These are phyloP conservation scores for Rambutsinella grinnellia DNA, from an alignment of 2,888 invertebrate genomes.

Conservation along the genomic window DNA sequence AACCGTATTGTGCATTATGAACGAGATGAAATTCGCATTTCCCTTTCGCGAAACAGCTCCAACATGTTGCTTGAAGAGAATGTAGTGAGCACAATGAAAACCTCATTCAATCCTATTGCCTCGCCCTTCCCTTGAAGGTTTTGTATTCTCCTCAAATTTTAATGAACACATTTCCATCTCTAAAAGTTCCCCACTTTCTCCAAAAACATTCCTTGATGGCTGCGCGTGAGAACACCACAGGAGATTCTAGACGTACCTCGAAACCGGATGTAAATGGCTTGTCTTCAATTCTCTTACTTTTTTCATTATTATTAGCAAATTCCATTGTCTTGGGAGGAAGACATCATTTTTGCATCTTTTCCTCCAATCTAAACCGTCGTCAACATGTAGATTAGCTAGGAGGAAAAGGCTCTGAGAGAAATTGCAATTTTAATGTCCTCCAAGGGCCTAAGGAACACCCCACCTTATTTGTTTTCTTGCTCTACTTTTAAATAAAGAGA, in stretches of 20 bases:
- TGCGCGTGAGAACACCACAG: neutral
- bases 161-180: constrained; percentile 49
- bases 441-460: too few species aligned
- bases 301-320: neutral
- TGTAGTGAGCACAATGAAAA: constrained; percentile 25
- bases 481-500: too few species aligned
- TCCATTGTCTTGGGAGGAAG: constrained; percentile 5
- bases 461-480: neutral
- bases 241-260: neutral
- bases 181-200: constrained; percentile 17
- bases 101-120: constrained; percentile 23
- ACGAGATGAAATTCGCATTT: constrained; percentile 49
- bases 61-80: neutral
- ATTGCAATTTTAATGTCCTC: constrained; percentile 42
- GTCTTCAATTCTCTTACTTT: neutral
- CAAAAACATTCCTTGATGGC: neutral
- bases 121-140: neutral
- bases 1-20: constrained; percentile 44
- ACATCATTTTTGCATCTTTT: constrained; percentile 5
- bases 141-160: constrained; percentile 41
- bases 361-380: neutral
- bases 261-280: neutral
- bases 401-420: constrained; percentile 26
- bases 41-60: constrained; percentile 8
- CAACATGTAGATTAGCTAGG: constrained; percentile 1